phyloP scores from a whole-genome alignment of 1,140 invertebrate genomes.

The Frieseomelitta varia region DNA sequence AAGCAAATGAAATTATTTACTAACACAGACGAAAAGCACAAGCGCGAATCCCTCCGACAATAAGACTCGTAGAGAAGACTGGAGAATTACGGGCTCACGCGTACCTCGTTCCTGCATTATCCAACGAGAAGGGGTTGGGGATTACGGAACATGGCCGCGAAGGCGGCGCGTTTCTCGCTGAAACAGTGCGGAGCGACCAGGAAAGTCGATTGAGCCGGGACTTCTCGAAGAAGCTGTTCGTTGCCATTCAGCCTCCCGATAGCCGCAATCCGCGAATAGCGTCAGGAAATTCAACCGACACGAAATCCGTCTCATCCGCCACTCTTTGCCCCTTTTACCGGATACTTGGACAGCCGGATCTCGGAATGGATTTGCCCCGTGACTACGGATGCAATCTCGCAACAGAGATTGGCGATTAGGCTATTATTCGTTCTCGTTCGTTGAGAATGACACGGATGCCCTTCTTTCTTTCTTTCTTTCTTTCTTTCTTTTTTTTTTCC shows the following conservation, averaged over 20 bases:
- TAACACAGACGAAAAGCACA: neutral
- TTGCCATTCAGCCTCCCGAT: neutral
- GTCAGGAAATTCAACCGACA: constrained; percentile 28
- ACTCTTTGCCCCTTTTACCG: neutral
- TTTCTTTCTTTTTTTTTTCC: too few species aligned
- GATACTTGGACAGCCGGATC: neutral
- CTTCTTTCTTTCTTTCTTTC: too few species aligned
- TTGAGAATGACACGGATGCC: neutral
- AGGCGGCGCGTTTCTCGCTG: constrained; percentile 2
- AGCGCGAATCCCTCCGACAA: neutral
- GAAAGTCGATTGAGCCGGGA: constrained; percentile 38
- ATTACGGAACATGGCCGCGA: neutral
- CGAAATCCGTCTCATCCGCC: neutral
- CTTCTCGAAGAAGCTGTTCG: constrained; percentile 36
- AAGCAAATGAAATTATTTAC: too few species aligned
- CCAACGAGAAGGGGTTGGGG: neutral
- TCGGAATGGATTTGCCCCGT: neutral
- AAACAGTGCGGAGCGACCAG: constrained; percentile 22
- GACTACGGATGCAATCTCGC: constrained; percentile 16
- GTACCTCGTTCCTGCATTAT: neutral
- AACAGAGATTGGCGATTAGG: constrained; percentile 14
- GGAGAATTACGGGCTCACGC: neutral
- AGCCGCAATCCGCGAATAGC: constrained; percentile 29
- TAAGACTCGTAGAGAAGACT: too few species aligned
- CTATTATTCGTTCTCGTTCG: constrained; percentile 18